Conservation (phyloP, 30 jellyfish, hydroid and myxozoan genomes). For the Hydractinia echinata region DNA sequence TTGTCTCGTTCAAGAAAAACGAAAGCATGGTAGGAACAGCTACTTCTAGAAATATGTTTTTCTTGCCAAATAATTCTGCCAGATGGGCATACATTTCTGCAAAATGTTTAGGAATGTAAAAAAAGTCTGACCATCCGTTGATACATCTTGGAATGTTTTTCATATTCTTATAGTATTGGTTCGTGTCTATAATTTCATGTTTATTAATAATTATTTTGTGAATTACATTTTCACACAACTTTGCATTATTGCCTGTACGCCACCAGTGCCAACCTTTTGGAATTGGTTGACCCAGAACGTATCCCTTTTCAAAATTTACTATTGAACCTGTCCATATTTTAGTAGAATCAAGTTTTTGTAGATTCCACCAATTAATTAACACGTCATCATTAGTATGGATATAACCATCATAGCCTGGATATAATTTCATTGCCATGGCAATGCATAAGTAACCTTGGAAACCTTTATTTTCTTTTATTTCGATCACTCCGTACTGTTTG, state of each 20-base stretch:
- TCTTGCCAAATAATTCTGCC: conserved; percentile 29
- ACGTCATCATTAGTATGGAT: conserved; percentile 56
- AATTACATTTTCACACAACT: conserved; percentile 28
- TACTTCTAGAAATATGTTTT: conserved; percentile 44
- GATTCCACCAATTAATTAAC: conserved; percentile 61
- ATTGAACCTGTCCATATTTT: conserved; percentile 50
- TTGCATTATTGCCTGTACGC: conserved; percentile 25
- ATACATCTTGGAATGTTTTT: conserved; percentile 29
- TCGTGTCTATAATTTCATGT: neutral
- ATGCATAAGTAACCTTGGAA: conserved; percentile 55
- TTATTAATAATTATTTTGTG: neutral
- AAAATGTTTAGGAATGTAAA: conserved; percentile 43
- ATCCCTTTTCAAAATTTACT: neutral
- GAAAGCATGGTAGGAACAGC: conserved; percentile 47
- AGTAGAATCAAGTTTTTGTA: conserved; percentile 22
- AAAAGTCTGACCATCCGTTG: conserved; percentile 42
- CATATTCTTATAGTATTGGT: conserved; percentile 10
- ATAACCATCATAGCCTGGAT: conserved; percentile 49
- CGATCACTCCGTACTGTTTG: neutral
- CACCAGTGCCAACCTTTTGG: conserved; percentile 32
- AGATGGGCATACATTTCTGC: conserved; percentile 27
- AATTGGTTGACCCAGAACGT: conserved; percentile 5
- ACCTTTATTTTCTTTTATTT: conserved; percentile 36
- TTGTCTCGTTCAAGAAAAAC: conserved; percentile 22
- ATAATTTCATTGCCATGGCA: conserved; percentile 44